A percentile compares a stretch with the other conserved stretches of the same genome.
These are phyloP conservation scores for Xiphorhynchus elegans DNA, from an alignment of 2,113 vertebrate genomes.

Conservation along the genomic window DNA sequence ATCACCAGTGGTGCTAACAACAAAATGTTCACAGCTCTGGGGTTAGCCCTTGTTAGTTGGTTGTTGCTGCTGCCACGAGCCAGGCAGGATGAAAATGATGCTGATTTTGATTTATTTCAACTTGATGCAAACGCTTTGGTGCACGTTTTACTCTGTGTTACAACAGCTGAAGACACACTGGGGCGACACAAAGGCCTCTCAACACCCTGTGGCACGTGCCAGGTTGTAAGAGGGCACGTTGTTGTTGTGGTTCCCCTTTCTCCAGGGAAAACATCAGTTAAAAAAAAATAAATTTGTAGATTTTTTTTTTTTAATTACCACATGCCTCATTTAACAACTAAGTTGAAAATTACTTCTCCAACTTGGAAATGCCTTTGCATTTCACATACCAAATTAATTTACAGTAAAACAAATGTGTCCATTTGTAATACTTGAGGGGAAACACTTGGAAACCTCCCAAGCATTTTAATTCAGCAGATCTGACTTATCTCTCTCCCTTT, in stretches of 20 bases:
- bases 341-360: constrained; percentile 5
- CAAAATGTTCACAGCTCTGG: neutral
- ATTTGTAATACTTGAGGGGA: neutral
- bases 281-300: neutral
- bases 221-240: neutral
- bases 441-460: constrained; percentile 16
- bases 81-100: neutral
- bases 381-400: constrained; percentile 14
- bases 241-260: neutral
- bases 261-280: neutral
- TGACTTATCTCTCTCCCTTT: neutral
- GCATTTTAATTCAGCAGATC: neutral
- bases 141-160: neutral
- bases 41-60: neutral
- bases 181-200: neutral
- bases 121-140: neutral
- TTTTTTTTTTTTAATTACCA: neutral
- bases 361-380: neutral
- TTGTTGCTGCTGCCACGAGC: neutral
- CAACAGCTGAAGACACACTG: neutral
- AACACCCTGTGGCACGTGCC: neutral
- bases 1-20: neutral
- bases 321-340: neutral
- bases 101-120: constrained; percentile 13
- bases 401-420: neutral